phyloP scores from a whole-genome alignment of 92 coral and sea anemone species.

The Montipora capitata region DNA sequence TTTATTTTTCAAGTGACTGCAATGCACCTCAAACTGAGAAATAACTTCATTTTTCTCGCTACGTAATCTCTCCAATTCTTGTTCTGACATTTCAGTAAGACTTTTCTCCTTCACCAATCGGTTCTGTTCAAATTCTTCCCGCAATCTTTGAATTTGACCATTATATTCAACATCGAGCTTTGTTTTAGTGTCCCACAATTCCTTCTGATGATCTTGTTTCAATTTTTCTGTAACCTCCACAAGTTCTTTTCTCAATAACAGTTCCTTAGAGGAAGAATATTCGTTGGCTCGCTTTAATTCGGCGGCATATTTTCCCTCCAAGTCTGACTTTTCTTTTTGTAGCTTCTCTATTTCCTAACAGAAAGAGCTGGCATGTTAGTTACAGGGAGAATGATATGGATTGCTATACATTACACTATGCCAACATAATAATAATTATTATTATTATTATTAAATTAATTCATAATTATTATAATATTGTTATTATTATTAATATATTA shows the following conservation, averaged over 20 bases:
- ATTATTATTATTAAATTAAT: too few relatives aligned
- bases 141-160: slow-evolving; percentile 57
- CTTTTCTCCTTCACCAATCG: slow-evolving; percentile 64
- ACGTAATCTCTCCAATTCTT: slow-evolving; percentile 78
- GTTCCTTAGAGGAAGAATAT: slow-evolving; percentile 84
- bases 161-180: slow-evolving; percentile 74
- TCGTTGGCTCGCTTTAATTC: slow-evolving; percentile 85
- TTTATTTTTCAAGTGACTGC: slow-evolving; percentile 78
- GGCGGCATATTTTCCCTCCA: slow-evolving; percentile 84
- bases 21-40: slow-evolving; percentile 80
- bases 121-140: slow-evolving; percentile 71
- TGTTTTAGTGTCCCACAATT: slow-evolving; percentile 74
- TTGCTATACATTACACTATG: background rate
- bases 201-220: slow-evolving; percentile 74
- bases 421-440: too few relatives aligned
- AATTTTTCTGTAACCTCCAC: slow-evolving; percentile 79
- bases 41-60: slow-evolving; percentile 79
- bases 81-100: slow-evolving; percentile 60
- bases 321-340: slow-evolving; percentile 83
- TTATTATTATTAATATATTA: too few relatives aligned
- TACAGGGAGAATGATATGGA: background rate
- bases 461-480: too few relatives aligned
- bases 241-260: slow-evolving; percentile 77
- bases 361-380: background rate
- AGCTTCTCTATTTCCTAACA: slow-evolving; percentile 81